A percentile compares a stretch with the other conserved stretches of the same genome.
phyloP scores from a whole-genome alignment of 2,797 vertebrate species.

The Microctenopoma stevenorrisi region DNA sequence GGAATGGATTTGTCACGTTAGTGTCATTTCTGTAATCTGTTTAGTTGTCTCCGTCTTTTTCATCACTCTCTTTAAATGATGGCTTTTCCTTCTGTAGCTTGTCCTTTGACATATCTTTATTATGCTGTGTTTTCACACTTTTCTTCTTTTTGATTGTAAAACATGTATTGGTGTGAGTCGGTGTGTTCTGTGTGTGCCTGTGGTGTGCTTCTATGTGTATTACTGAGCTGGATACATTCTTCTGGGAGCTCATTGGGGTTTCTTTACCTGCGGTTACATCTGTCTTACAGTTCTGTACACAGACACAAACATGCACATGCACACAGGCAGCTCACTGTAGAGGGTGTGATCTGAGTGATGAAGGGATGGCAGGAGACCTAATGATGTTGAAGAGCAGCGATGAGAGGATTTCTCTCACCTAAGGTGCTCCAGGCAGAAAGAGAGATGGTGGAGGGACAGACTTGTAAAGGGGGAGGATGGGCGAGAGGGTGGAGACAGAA shows the following conservation, averaged over 20 bases:
- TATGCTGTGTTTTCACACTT: conserved; percentile 16
- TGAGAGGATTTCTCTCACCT: conserved; percentile 68
- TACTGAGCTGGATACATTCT: conserved; percentile 51
- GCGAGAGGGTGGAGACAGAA: conserved; percentile 56
- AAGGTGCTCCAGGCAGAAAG: conserved; percentile 65
- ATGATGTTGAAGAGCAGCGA: conserved; percentile 67
- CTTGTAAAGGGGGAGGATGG: conserved; percentile 38
- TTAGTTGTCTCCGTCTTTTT: not conserved
- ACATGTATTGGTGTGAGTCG: conserved; percentile 1
- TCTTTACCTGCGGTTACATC: conserved; percentile 62
- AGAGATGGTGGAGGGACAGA: conserved; percentile 53
- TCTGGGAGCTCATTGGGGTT: conserved; percentile 54
- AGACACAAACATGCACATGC: conserved; percentile 39
- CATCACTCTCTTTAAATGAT: not conserved
- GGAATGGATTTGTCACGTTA: not conserved
- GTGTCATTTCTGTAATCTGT: not conserved
- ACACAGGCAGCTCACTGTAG: conserved; percentile 29
- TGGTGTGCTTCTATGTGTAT: conserved; percentile 1
- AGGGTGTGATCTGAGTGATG: conserved; percentile 56
- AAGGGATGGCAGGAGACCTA: conserved; percentile 44
- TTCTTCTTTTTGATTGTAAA: conserved; percentile 12
- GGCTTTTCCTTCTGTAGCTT: conserved; percentile 2
- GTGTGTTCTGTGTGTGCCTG: conserved; percentile 3
- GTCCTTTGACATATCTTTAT: conserved; percentile 1
- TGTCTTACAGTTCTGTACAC: conserved; percentile 38